Evolutionary conservation across 2,113 vertebrate genomes (phyloP).

Genomic region (Ginglymostoma cirratum): DNA sequence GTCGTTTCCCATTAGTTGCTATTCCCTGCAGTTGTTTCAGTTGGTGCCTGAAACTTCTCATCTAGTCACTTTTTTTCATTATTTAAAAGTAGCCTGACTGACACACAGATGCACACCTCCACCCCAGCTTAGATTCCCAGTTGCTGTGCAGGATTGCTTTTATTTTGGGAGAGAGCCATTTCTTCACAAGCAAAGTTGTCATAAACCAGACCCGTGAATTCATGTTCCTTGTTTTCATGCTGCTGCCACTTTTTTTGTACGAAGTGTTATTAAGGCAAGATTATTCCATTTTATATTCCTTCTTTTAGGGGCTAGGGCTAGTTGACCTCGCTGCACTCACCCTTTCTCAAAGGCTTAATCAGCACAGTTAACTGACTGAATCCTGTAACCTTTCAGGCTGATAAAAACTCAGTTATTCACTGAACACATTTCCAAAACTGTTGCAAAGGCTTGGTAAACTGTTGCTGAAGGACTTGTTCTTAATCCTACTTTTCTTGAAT

Average conservation of each 20-base stretch:
- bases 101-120: neutral
- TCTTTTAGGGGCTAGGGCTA: neutral
- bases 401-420: neutral
- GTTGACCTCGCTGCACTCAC: neutral
- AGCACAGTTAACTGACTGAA: neutral
- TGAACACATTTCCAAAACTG: neutral
- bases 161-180: neutral
- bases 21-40: neutral
- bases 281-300: neutral
- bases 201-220: neutral
- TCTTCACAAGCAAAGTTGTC: neutral
- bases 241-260: neutral
- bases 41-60: neutral
- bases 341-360: neutral
- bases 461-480: neutral
- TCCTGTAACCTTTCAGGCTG: neutral
- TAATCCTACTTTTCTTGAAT: neutral
- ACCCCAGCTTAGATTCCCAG: neutral
- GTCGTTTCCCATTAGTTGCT: neutral
- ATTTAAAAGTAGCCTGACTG: neutral
- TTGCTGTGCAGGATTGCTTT: neutral
- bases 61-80: neutral
- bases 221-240: neutral
- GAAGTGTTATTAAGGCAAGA: neutral
- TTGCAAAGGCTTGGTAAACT: neutral